phyloP scores from a whole-genome alignment of 2,888 invertebrate species.

The Nomada lathburiana region DNA sequence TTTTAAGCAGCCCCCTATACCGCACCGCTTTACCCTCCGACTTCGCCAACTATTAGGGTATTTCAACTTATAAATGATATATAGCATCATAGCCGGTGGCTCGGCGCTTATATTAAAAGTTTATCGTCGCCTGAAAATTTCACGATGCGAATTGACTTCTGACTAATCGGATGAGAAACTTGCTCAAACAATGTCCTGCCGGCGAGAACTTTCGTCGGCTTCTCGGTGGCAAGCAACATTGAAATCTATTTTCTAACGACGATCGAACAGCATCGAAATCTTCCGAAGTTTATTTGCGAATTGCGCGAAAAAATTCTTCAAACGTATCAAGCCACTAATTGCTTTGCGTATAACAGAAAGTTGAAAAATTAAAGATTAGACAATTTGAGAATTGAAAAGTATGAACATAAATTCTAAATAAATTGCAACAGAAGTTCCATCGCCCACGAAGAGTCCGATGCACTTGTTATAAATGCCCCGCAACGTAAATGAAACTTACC shows the following conservation, averaged over 20 bases:
- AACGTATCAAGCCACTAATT: background rate
- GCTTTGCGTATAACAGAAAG: background rate
- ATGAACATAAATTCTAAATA: background rate
- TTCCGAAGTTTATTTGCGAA: slow-evolving; percentile 1
- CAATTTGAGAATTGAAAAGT: background rate
- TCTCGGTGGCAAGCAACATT: slow-evolving; percentile 17
- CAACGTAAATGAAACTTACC: background rate
- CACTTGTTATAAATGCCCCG: background rate
- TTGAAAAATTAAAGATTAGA: background rate
- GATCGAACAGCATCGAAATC: background rate
- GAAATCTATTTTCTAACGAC: slow-evolving; percentile 23
- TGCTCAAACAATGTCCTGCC: slow-evolving; percentile 33
- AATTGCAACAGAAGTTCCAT: background rate
- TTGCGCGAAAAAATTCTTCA: background rate
- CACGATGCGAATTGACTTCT: slow-evolving; percentile 45
- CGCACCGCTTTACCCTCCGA: slow-evolving; percentile 44
- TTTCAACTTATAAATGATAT: slow-evolving; percentile 74
- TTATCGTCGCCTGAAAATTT: slow-evolving; percentile 45
- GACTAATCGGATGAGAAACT: slow-evolving; percentile 51
- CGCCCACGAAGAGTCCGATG: background rate
- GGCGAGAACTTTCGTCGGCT: slow-evolving; percentile 46
- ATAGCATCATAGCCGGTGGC: slow-evolving; percentile 43
- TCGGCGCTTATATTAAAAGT: slow-evolving; percentile 47
- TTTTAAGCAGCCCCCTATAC: slow-evolving; percentile 78
- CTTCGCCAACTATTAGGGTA: slow-evolving; percentile 43